A percentile compares a stretch with the other conserved stretches of the same genome.
These are phyloP conservation scores for Endotricha flammealis DNA, from an alignment of 2,888 invertebrate species.

Conservation along the genomic window DNA sequence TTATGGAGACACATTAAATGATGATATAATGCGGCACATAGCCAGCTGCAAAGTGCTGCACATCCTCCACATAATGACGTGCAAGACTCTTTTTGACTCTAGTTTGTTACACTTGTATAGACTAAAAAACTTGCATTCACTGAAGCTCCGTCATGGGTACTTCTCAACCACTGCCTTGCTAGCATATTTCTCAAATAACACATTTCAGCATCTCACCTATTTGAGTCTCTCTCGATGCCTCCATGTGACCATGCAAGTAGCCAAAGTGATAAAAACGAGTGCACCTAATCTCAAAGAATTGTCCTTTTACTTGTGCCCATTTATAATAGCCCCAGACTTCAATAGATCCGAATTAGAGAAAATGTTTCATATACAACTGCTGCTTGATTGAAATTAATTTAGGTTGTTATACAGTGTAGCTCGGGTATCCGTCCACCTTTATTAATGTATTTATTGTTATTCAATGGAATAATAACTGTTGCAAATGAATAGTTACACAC, in stretches of 20 bases:
- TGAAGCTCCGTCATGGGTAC: conserved; percentile 73
- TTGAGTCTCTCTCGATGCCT: conserved; percentile 68
- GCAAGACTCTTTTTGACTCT: conserved; percentile 73
- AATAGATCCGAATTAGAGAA: conserved; percentile 66
- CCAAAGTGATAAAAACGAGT: conserved; percentile 65
- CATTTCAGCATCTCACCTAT: conserved; percentile 65
- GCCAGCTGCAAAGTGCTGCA: conserved; percentile 62
- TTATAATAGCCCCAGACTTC: conserved; percentile 65
- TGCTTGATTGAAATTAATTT: conserved; percentile 53
- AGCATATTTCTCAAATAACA: conserved; percentile 68
- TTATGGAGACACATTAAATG: conserved; percentile 72
- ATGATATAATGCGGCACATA: conserved; percentile 65
- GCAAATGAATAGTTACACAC: neutral
- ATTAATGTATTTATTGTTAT: conserved; percentile 5
- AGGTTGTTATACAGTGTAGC: conserved; percentile 33
- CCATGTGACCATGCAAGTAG: conserved; percentile 71
- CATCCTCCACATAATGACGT: conserved; percentile 72
- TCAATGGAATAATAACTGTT: conserved; percentile 1
- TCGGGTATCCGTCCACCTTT: conserved; percentile 45
- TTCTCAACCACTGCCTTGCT: conserved; percentile 70
- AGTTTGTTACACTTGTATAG: conserved; percentile 66
- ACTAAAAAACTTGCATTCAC: conserved; percentile 63
- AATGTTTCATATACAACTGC: conserved; percentile 69
- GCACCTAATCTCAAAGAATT: conserved; percentile 69
- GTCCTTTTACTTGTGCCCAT: conserved; percentile 72